Evolutionary conservation across 2,113 vertebrate genomes (phyloP), one percentile per base, ranked within the genome.

Genomic region (Scalopus aquaticus): DNA sequence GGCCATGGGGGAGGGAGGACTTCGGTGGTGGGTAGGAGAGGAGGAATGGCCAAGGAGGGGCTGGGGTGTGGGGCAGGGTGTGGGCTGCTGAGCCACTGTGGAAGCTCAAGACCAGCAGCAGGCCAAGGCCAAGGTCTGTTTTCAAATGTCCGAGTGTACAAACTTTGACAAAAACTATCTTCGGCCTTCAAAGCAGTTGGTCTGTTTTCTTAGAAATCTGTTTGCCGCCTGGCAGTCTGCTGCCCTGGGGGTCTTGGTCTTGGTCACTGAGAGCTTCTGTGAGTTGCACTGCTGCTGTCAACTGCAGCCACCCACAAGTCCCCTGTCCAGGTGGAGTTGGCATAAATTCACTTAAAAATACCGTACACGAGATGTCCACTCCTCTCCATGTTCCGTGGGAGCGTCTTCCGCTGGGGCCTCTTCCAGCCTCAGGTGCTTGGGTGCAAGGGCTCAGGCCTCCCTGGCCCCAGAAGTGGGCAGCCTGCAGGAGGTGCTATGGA

Each of bases 241-340:
- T 98, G 98, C 97, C 97, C 92, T 92, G 93, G 96, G 91, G 73
- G 97, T 97, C 98, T 98, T 95, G 95, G 97, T 98, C 98, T 93
- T 93, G 96, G 97, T 98, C 99, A 42, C 99, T 99, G 80, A 99
- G 99, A 79, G 99, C 99, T 98, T 99, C 99, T 98, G 99, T 99
- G 98, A 99, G 99, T 96, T 99, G 99, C 97, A 99, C 98, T 19
- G 99, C 99, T 44, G 99, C 99, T 44, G 99, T 99, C 98, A 99
- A 99, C 98, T 99, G 99, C 99, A 99, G 99, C 99, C 99, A 99
- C 99, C 99, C 99, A 98, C 99, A 99, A 0, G 99, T 99, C 95
- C 99, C 99, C 96, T 99, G 99, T 96, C 99, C 99, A 91, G 98
- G 99, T 90, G 99, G 97, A 78, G 99, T 99, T 99, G 98, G 99